Percentiles rank a stretch among this genome's conserved stretches.
Conservation (phyloP, 2,888 invertebrate genomes). For the Gonocerus acuteangulatus region DNA sequence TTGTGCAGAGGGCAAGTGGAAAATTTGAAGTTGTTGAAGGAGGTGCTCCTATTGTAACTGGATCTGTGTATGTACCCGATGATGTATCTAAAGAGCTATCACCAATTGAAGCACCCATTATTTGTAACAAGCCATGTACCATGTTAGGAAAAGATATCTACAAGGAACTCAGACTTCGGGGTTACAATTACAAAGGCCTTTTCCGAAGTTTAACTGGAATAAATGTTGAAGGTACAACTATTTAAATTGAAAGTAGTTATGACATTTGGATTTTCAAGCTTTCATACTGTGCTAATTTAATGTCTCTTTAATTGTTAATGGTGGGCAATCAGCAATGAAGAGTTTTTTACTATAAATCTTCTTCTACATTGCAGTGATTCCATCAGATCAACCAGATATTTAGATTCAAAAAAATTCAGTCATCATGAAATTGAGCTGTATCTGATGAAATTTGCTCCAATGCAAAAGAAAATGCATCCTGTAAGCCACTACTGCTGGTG, state of each 20-base stretch:
- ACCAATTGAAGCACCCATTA: slow-evolving; percentile 44
- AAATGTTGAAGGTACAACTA: slow-evolving; percentile 47
- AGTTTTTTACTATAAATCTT: too few species aligned
- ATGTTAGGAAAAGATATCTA: slow-evolving; percentile 48
- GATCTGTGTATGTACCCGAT: slow-evolving; percentile 55
- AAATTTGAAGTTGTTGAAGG: slow-evolving; percentile 58
- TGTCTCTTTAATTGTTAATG: too few species aligned
- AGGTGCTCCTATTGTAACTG: slow-evolving; percentile 61
- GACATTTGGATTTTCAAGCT: too few species aligned
- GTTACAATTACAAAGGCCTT: slow-evolving; percentile 52
- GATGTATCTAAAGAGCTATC: slow-evolving; percentile 50
- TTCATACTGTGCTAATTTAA: too few species aligned
- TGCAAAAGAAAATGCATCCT: too few species aligned
- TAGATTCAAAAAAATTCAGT: too few species aligned
- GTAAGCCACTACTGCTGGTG: too few species aligned
- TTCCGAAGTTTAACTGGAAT: slow-evolving; percentile 55
- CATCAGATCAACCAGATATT: too few species aligned
- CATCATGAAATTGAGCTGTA: too few species aligned
- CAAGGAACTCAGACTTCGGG: slow-evolving; percentile 47
- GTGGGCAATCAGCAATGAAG: too few species aligned
- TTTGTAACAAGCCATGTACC: slow-evolving; percentile 46
- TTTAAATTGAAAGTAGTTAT: neutral
- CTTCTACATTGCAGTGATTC: too few species aligned
- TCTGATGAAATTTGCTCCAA: too few species aligned
- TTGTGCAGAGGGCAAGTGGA: slow-evolving; percentile 55